Evolutionary conservation across 2,797 vertebrate species (phyloP).

Genomic region (Myripristis murdjan): DNA sequence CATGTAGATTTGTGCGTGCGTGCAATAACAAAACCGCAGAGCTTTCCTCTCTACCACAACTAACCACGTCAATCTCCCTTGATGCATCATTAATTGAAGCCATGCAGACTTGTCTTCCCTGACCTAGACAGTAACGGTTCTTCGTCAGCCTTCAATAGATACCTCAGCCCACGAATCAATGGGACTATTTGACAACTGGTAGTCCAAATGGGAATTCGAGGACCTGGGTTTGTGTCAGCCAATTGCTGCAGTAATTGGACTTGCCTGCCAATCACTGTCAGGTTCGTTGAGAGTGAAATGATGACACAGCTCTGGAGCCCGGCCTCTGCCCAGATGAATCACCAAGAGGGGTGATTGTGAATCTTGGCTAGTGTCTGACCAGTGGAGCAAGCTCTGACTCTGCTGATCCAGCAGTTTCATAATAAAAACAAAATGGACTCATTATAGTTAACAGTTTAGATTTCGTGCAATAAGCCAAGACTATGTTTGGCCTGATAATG

Average conservation of each 20-base stretch:
- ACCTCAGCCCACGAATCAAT: conserved; percentile 55
- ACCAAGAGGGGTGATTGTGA: not conserved
- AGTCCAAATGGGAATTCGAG: conserved; percentile 61
- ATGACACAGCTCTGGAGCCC: conserved; percentile 46
- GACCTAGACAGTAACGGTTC: conserved; percentile 27
- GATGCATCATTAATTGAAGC: conserved; percentile 56
- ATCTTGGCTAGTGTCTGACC: conserved; percentile 35
- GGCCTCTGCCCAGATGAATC: conserved; percentile 9
- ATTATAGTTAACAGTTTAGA: conserved; percentile 14
- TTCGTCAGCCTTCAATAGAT: conserved; percentile 45
- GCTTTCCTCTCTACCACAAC: conserved; percentile 3
- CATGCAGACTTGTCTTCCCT: conserved; percentile 7
- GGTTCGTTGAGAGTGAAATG: conserved; percentile 39
- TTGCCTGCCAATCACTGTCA: conserved; percentile 72
- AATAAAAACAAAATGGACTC: conserved; percentile 14
- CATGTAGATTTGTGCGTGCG: not conserved
- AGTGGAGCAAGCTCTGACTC: conserved; percentile 30
- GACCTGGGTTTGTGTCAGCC: conserved; percentile 58
- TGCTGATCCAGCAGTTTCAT: conserved; percentile 37
- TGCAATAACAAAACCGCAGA: conserved; percentile 23
- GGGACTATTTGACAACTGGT: conserved; percentile 61
- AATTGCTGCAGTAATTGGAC: conserved; percentile 68
- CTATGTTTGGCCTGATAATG: conserved; percentile 15
- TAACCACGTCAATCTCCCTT: conserved; percentile 43
- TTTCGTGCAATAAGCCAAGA: not conserved